phyloP scores from a whole-genome alignment of 2,113 vertebrate species.

The Shinisaurus crocodilurus region DNA sequence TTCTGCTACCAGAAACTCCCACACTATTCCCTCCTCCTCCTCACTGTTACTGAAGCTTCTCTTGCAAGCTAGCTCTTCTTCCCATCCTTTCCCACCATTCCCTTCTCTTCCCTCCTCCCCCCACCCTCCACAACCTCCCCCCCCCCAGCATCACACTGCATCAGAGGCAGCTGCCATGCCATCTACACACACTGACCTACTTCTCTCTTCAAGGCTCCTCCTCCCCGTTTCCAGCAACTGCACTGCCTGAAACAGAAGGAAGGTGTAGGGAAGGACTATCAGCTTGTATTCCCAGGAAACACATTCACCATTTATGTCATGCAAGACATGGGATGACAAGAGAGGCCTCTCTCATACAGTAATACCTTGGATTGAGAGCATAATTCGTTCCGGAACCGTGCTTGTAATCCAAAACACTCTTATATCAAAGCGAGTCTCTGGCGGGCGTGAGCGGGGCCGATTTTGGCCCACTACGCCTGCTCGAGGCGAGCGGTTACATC shows the following conservation, averaged over 20 bases:
- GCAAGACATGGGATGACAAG: rapidly evolving
- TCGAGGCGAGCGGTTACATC: too few relatives aligned
- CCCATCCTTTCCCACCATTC: background rate
- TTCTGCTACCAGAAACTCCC: background rate
- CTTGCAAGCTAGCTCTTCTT: background rate
- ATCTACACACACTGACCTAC: slow-evolving; percentile 64
- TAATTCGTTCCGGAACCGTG: too few relatives aligned
- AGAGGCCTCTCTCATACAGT: background rate
- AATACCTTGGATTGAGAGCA: too few relatives aligned
- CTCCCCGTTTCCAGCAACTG: slow-evolving; percentile 16
- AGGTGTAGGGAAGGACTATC: background rate
- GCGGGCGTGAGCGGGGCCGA: too few relatives aligned
- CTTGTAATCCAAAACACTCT: too few relatives aligned
- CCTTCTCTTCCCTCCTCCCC: background rate
- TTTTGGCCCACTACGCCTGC: too few relatives aligned
- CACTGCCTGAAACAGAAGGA: background rate
- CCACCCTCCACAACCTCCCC: too few relatives aligned
- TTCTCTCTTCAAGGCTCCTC: slow-evolving; percentile 50
- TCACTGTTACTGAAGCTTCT: background rate
- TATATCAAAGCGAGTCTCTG: too few relatives aligned
- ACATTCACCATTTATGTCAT: background rate
- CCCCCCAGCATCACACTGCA: slow-evolving; percentile 30
- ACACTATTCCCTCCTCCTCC: background rate
- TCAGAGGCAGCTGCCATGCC: slow-evolving; percentile 56
- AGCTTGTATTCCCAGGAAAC: rapidly evolving